These are phyloP conservation scores for Protobothrops mucrosquamatus DNA, from an alignment of 2,113 vertebrate genomes.

Conservation along the genomic window DNA sequence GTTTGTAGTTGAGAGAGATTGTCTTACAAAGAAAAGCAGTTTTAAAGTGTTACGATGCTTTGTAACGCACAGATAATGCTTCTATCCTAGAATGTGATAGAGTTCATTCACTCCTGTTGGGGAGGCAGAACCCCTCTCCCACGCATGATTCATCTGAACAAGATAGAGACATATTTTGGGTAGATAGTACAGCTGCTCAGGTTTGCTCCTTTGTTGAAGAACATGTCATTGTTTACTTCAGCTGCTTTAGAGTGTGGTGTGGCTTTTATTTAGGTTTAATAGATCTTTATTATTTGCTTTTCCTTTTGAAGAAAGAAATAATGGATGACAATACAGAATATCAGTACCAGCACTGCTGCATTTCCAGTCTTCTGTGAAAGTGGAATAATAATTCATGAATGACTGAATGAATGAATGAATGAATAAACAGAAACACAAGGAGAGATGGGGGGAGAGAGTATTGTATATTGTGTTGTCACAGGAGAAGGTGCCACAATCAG, in stretches of 20 bases:
- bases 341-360: not conserved
- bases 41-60: not conserved
- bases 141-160: not conserved
- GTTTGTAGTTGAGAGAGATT: not conserved
- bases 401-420: not conserved
- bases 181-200: not conserved
- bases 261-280: conserved; percentile 8
- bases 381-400: not conserved
- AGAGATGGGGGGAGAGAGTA: not conserved
- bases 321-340: conserved; percentile 3
- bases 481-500: not conserved
- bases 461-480: not conserved
- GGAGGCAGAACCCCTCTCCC: not conserved
- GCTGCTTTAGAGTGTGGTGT: conserved; percentile 9
- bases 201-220: not conserved
- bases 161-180: not conserved
- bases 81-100: not conserved
- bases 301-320: not conserved
- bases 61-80: not conserved
- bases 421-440: no score
- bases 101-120: not conserved
- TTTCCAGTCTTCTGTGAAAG: not conserved
- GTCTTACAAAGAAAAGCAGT: not conserved
- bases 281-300: not conserved
- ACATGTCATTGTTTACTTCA: conserved; percentile 5